Base-by-base conservation (phyloP, 2,888 invertebrate genomes). In the Drosophila pullipes region DNA sequence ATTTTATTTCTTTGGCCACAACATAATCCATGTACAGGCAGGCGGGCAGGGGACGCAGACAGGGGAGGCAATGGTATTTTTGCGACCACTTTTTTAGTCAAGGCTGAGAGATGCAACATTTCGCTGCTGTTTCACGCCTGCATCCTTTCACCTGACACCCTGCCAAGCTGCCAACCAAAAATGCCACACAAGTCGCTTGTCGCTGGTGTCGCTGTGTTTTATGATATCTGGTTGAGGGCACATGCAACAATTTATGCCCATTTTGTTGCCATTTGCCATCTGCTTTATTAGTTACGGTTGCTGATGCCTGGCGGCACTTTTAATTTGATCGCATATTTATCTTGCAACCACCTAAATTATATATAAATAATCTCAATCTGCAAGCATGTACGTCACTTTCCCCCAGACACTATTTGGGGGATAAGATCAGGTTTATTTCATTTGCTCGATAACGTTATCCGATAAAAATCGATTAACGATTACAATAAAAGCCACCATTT, bases 161-260 rank as follows among this genome's bases (percentile, higher is more conserved):
- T 47, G 39, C n/a, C 13, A 37, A 5, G 31, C 54, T 22, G 18
- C 16, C 58, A 2, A 5, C 49, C 31, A 0, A 9, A 31, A 1
- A 9, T 33, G 35, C 25, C 31, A 28, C 49, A 13, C 55, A 39
- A 25, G 37, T 9, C 22, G 11, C 13, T 22, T 13, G 33, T 49
- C 25, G 53, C 22, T 35, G 33, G 63, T 66, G 68, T 77, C 77
- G 68, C 70, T 68, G 83, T 80, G 80, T 67, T 80, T 82, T 78
- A 80, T 83, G 80, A 72, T 72, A 80, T 77, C 75, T 79, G 68
- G 28, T 50, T 50, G 47, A 50, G 44, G 63, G 75, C 77, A 66
- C 70, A 75, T 80, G 83, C 82, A 68, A 72, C 84, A 83, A 80
- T 82, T 76, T 83, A 82, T 82, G 74, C 79, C 63, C 74, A 82